Evolutionary conservation across 2,113 vertebrate species (phyloP), one percentile per base, ranked within the genome.

Genomic region (Chrysochloris asiatica): DNA sequence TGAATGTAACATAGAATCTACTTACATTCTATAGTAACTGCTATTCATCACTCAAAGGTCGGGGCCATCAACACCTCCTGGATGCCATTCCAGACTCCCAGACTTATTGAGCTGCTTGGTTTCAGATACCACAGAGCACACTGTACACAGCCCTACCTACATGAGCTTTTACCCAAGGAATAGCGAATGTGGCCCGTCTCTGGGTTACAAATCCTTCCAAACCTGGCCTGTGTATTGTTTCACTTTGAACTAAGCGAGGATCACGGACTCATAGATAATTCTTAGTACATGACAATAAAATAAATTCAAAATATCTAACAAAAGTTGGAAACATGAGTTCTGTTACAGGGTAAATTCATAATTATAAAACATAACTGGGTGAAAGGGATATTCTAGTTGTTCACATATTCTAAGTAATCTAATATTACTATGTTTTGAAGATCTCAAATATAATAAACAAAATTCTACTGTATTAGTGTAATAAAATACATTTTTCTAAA

Each of bases 141-240:
- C 22, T 38, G 43, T n/a, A 0, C n/a, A 6, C 12, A 86, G 28
- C 21, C 43, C 28, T 59, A 3, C 24, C 28, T 56, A 4, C 28
- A 2, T 0, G 9, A 16, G 14, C 12, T 19, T 21, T 6, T 19
- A 8, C n/a, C 36, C 33, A 0, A 9, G 16, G 36, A 22, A 21
- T 30, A 54, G 79, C 1, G 30, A 28, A 41, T 56, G 12, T 63
- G 38, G 1, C 14, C 21, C 4, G 3, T 33, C 6, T 67, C 56
- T 75, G 28, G 17, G 75, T 50, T 10, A 24, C 43, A 75, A 38
- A 14, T 71, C 16, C 45, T 81, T 8, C 9, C 36, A 10, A 50
- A 41, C 13, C 41, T 9, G 76, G 3, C 7, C 48, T 16, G 14
- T 52, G 16, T 80, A 21, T 61, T 61, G 3, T 72, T 89, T 87